Percentiles rank a stretch among this genome's conserved stretches.
phyloP scores from a whole-genome alignment of 2,888 invertebrate species.

The Brachycybe producta region DNA sequence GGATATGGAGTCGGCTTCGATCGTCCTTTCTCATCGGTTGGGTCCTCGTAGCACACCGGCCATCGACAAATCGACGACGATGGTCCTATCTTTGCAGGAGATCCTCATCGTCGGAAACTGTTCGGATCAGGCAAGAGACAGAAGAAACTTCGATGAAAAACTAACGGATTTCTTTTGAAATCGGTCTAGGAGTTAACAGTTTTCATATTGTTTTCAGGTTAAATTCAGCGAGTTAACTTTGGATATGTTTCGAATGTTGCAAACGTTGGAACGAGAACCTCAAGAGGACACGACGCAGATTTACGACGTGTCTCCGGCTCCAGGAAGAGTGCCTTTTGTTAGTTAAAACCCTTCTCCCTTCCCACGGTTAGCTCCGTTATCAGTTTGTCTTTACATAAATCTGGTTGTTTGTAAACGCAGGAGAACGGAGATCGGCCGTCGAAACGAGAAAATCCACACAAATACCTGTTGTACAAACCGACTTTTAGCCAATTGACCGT shows the following conservation, averaged over 20 bases:
- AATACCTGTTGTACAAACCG: conserved; percentile 89
- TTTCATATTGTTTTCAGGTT: conserved; percentile 44
- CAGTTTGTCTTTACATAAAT: conserved; percentile 6
- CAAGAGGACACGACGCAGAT: conserved; percentile 63
- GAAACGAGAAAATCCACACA: conserved; percentile 84
- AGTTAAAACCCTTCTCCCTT: conserved; percentile 23
- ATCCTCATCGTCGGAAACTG: conserved; percentile 87
- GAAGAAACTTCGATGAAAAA: neutral
- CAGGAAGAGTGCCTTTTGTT: conserved; percentile 51
- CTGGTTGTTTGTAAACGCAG: conserved; percentile 24
- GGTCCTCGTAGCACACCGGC: conserved; percentile 73
- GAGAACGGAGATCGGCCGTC: conserved; percentile 52
- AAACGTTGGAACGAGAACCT: conserved; percentile 84
- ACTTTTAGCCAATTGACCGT: conserved; percentile 85
- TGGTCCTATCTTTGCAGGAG: conserved; percentile 80
- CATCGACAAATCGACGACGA: conserved; percentile 70
- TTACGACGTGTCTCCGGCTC: conserved; percentile 56
- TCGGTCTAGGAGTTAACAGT: no score
- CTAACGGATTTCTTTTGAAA: no score
- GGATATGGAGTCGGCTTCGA: conserved; percentile 68
- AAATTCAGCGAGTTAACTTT: conserved; percentile 93
- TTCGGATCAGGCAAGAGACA: conserved; percentile 56
- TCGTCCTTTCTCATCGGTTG: conserved; percentile 75
- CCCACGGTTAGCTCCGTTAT: conserved; percentile 4
- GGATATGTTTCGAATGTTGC: conserved; percentile 96